Percentiles rank a stretch among this genome's conserved stretches.
phyloP scores from a whole-genome alignment of 2,797 vertebrate genomes.

The Netta rufina region DNA sequence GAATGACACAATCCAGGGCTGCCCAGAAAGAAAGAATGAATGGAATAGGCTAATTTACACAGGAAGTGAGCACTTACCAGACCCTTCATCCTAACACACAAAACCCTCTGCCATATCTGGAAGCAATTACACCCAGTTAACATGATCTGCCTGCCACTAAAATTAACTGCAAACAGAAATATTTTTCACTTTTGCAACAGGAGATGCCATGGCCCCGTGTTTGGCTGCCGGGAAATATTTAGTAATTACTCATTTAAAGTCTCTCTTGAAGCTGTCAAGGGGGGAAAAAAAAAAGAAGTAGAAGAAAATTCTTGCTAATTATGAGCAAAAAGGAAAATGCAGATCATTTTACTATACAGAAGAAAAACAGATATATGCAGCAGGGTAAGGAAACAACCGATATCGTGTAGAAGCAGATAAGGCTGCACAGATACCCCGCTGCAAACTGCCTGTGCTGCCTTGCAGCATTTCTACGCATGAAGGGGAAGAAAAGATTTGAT shows the following conservation, averaged over 20 bases:
- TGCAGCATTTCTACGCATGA: background rate
- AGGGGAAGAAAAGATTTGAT: background rate
- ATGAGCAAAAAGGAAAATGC: constrained; percentile 51
- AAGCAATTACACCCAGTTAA: constrained; percentile 95
- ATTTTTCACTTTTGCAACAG: constrained; percentile 87
- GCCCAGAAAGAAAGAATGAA: constrained; percentile 86
- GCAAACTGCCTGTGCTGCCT: background rate
- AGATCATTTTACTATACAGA: constrained; percentile 13
- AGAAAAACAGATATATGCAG: background rate
- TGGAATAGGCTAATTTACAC: constrained; percentile 89
- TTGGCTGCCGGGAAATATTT: constrained; percentile 85
- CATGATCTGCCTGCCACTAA: constrained; percentile 92
- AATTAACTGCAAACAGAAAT: constrained; percentile 90
- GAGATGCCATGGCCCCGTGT: constrained; percentile 80
- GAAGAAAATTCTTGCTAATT: constrained; percentile 22
- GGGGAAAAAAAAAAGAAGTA: background rate
- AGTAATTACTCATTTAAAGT: constrained; percentile 87
- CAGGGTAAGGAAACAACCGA: background rate
- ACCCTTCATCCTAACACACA: constrained; percentile 87
- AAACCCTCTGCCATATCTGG: constrained; percentile 91
- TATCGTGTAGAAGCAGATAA: background rate
- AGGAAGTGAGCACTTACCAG: constrained; percentile 94
- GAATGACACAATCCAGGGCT: constrained; percentile 89
- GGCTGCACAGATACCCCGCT: background rate
- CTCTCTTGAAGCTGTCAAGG: constrained; percentile 76